Conservation (phyloP, 2,888 invertebrate species). For the Hypolimnas misippus region DNA sequence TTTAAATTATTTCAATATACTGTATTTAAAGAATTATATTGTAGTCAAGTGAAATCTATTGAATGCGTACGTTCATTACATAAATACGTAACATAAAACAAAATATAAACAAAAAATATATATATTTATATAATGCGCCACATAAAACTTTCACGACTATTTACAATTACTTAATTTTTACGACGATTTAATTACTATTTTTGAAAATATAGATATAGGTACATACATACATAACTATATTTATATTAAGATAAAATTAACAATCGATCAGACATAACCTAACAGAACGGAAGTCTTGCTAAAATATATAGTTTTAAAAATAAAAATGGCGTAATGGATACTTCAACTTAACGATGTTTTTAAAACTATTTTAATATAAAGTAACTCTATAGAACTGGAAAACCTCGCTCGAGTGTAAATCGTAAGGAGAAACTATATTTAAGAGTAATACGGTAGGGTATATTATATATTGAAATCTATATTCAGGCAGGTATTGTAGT, state of each 20-base stretch:
- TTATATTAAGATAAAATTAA: constrained; percentile 71
- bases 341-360: constrained; percentile 35
- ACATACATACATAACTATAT: constrained; percentile 80
- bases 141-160: constrained; percentile 81
- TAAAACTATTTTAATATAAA: constrained; percentile 27
- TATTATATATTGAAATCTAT: constrained; percentile 32
- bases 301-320: constrained; percentile 41
- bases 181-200: constrained; percentile 76
- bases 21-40: too few relatives aligned
- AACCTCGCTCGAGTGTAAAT: constrained; percentile 17
- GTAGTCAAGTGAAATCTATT: constrained; percentile 54
- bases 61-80: constrained; percentile 68
- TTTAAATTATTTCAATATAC: too few relatives aligned
- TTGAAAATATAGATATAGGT: constrained; percentile 81
- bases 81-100: constrained; percentile 79
- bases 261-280: constrained; percentile 63
- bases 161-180: constrained; percentile 75
- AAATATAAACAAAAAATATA: constrained; percentile 64
- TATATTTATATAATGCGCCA: constrained; percentile 70
- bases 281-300: constrained; percentile 71
- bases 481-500: constrained; percentile 54
- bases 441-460: constrained; percentile 18
- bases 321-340: constrained; percentile 33
- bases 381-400: constrained; percentile 19
- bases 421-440: constrained; percentile 10